Evolutionary conservation across 2,888 invertebrate species (phyloP).

Genomic region (Pasiphila rectangulata): DNA sequence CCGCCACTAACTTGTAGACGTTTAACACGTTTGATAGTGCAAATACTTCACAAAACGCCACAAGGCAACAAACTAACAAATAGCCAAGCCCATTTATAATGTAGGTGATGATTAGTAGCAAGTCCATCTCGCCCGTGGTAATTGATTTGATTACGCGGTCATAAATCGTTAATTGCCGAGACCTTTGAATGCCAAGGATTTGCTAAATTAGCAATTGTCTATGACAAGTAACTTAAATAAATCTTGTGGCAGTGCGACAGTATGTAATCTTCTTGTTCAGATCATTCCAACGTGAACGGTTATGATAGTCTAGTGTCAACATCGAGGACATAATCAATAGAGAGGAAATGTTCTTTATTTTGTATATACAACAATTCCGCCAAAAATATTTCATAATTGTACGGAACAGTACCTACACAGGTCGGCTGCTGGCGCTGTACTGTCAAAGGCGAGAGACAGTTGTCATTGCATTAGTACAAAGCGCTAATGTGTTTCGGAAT

Average conservation of each 20-base stretch:
- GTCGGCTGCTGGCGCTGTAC: too few species aligned
- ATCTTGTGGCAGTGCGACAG: constrained; percentile 21
- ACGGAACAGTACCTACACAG: too few species aligned
- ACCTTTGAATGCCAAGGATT: constrained; percentile 52
- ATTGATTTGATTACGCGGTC: constrained; percentile 29
- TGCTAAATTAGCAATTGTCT: constrained; percentile 36
- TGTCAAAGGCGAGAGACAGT: too few species aligned
- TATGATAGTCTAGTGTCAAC: neutral
- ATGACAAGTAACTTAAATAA: constrained; percentile 32
- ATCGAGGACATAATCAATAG: too few species aligned
- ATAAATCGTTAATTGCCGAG: constrained; percentile 42
- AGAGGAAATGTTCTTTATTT: too few species aligned
- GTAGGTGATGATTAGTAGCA: constrained; percentile 11
- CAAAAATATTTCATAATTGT: too few species aligned
- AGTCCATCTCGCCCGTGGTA: constrained; percentile 29
- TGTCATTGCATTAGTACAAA: too few species aligned
- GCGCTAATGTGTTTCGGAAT: too few species aligned
- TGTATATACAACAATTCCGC: too few species aligned
- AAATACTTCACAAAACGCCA: too few species aligned
- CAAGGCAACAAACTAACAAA: neutral
- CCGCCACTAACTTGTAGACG: too few species aligned
- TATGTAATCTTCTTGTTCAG: constrained; percentile 19
- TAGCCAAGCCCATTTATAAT: neutral
- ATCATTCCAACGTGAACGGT: neutral
- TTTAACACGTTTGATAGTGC: too few species aligned